phyloP scores from a whole-genome alignment of 1,140 invertebrate genomes.

The Trachelipus rathkii region DNA sequence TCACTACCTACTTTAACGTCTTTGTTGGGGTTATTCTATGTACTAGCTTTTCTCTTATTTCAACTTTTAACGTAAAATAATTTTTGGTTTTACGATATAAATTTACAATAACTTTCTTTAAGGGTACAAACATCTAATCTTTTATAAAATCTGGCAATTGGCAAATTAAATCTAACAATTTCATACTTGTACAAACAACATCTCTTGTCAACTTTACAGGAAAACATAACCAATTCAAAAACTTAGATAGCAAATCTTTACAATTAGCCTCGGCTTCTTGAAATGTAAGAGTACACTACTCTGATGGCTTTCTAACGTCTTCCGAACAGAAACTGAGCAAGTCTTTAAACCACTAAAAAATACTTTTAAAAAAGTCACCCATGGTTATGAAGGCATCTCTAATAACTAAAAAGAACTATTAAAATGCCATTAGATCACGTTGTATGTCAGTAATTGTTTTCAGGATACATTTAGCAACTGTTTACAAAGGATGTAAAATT shows the following conservation, averaged over 20 bases:
- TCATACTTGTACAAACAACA: neutral
- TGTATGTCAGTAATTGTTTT: neutral
- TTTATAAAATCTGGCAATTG: neutral
- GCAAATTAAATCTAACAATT: neutral
- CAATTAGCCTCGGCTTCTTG: slow-evolving; percentile 3
- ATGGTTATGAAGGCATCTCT: neutral
- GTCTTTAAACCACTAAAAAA: neutral
- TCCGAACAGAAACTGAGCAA: neutral
- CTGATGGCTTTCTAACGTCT: neutral
- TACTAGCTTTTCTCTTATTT: neutral
- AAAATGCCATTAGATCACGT: neutral
- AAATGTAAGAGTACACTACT: neutral
- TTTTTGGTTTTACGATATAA: neutral
- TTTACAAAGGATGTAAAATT: neutral
- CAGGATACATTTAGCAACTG: neutral
- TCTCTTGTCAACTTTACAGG: neutral
- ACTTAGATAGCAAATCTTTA: neutral
- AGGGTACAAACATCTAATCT: neutral
- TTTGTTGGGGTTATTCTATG: neutral
- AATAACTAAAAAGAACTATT: neutral
- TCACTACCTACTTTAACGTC: neutral
- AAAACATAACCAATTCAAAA: neutral
- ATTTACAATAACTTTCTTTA: neutral
- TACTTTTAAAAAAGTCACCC: neutral
- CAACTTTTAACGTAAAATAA: neutral